Conservation (phyloP, 1,140 invertebrate species). For the Melitaea cinxia region DNA sequence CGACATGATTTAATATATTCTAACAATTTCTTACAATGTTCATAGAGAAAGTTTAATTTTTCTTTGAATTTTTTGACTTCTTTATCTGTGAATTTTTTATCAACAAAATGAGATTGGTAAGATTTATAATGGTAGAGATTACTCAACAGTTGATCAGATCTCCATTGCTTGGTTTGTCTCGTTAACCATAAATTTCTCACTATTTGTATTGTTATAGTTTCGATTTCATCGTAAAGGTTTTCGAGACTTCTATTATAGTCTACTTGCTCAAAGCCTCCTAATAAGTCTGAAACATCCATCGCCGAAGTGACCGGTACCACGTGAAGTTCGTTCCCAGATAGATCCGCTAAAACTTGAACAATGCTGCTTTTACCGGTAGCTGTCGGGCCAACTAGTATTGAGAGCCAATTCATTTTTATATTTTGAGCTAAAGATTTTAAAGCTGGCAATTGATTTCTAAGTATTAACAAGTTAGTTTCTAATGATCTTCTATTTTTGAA, state of each 20-base stretch:
- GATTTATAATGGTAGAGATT: slow-evolving; percentile 58
- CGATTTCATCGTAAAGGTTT: slow-evolving; percentile 66
- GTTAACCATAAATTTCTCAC: slow-evolving; percentile 57
- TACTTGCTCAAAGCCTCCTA: slow-evolving; percentile 98
- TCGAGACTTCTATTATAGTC: slow-evolving; percentile 76
- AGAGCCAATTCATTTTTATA: slow-evolving; percentile 95
- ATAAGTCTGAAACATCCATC: slow-evolving; percentile 97
- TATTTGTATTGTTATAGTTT: slow-evolving; percentile 58
- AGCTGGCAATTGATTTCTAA: slow-evolving; percentile 85
- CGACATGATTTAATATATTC: slow-evolving; percentile 37
- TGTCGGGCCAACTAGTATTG: slow-evolving; percentile 91
- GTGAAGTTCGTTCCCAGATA: slow-evolving; percentile 88
- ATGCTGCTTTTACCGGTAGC: slow-evolving; percentile 92
- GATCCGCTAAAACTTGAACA: slow-evolving; percentile 88
- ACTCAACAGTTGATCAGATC: slow-evolving; percentile 53
- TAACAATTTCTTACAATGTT: slow-evolving; percentile 68
- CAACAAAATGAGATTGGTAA: slow-evolving; percentile 39
- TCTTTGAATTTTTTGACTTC: slow-evolving; percentile 81
- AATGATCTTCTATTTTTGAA: slow-evolving; percentile 67
- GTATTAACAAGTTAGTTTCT: slow-evolving; percentile 82
- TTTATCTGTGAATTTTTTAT: slow-evolving; percentile 78
- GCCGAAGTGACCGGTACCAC: slow-evolving; percentile 94
- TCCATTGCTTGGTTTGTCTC: slow-evolving; percentile 45
- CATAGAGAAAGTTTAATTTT: slow-evolving; percentile 74
- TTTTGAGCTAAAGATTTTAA: slow-evolving; percentile 91